Evolutionary conservation across 2,113 vertebrate genomes (phyloP).

Genomic region (Oryzias celebensis): DNA sequence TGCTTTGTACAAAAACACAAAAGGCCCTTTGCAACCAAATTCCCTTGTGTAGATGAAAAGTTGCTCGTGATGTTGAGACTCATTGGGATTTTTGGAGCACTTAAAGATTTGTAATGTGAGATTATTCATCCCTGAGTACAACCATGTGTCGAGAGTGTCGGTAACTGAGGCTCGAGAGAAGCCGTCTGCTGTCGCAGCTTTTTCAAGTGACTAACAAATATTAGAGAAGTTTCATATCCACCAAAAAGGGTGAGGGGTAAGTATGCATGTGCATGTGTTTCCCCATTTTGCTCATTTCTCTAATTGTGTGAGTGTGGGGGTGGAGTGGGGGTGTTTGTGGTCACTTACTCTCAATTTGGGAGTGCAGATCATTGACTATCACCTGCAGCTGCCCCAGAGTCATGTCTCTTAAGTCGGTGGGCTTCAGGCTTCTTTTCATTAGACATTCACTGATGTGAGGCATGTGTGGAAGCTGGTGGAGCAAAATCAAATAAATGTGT

Average conservation of each 20-base stretch:
- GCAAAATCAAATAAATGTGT: not conserved
- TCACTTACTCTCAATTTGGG: constrained; percentile 96
- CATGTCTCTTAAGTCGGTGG: constrained; percentile 94
- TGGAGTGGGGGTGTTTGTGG: constrained; percentile 2
- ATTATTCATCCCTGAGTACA: constrained; percentile 47
- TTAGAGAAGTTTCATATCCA: constrained; percentile 58
- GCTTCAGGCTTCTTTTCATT: constrained; percentile 97
- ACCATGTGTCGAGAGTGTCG: constrained; percentile 11
- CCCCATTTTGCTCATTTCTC: constrained; percentile 55
- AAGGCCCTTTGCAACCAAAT: constrained; percentile 20
- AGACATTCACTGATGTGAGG: constrained; percentile 98
- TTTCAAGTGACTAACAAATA: constrained; percentile 48
- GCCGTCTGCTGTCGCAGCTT: constrained; percentile 26
- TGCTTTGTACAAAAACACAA: constrained; percentile 4
- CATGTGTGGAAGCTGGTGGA: constrained; percentile 90
- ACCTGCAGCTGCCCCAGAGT: constrained; percentile 96
- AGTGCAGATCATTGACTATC: constrained; percentile 98
- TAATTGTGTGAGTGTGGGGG: constrained; percentile 15
- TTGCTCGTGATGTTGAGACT: constrained; percentile 29
- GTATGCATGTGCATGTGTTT: constrained; percentile 46
- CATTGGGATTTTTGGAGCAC: constrained; percentile 44
- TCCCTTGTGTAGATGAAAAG: constrained; percentile 20
- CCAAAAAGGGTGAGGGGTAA: constrained; percentile 30
- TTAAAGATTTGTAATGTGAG: constrained; percentile 5
- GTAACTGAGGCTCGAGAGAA: constrained; percentile 52